A percentile compares a stretch with the other conserved stretches of the same genome.
Conservation (phyloP, 1,140 invertebrate species). For the Ruditapes philippinarum region DNA sequence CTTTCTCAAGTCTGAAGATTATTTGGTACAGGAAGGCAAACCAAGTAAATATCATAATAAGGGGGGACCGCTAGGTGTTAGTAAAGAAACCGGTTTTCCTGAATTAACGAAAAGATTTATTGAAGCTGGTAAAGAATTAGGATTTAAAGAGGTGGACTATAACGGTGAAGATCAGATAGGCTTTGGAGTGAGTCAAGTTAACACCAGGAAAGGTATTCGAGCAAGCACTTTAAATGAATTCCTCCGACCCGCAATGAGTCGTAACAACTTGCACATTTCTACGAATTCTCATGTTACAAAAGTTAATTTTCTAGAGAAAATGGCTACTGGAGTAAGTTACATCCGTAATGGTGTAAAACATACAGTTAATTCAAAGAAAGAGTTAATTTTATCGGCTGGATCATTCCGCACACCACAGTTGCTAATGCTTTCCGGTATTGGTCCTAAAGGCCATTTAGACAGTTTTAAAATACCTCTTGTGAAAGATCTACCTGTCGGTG, state of each 20-base stretch:
- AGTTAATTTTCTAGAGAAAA: conserved; percentile 11
- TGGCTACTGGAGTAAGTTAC: background rate
- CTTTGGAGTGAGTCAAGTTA: conserved; percentile 4
- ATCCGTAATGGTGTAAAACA: background rate
- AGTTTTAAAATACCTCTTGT: conserved; percentile 8
- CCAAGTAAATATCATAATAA: conserved; percentile 32
- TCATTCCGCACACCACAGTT: conserved; percentile 15
- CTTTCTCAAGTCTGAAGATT: conserved; percentile 89
- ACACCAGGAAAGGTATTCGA: background rate
- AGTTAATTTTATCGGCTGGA: conserved; percentile 36
- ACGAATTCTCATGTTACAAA: conserved; percentile 24
- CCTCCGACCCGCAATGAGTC: conserved; percentile 34
- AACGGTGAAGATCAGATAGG: conserved; percentile 47
- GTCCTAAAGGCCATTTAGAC: conserved; percentile 42
- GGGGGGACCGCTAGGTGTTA: conserved; percentile 27
- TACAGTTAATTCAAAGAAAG: background rate
- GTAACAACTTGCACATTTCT: conserved; percentile 29
- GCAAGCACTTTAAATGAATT: conserved; percentile 19
- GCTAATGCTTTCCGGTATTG: no score
- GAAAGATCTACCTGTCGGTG: background rate
- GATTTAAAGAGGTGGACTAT: conserved; percentile 84
- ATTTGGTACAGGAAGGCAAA: background rate
- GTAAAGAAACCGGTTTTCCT: background rate
- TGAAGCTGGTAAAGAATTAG: conserved; percentile 62
- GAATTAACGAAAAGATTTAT: background rate